Evolutionary conservation across 2,113 vertebrate genomes (phyloP).

Genomic region (Ciconia stormi): DNA sequence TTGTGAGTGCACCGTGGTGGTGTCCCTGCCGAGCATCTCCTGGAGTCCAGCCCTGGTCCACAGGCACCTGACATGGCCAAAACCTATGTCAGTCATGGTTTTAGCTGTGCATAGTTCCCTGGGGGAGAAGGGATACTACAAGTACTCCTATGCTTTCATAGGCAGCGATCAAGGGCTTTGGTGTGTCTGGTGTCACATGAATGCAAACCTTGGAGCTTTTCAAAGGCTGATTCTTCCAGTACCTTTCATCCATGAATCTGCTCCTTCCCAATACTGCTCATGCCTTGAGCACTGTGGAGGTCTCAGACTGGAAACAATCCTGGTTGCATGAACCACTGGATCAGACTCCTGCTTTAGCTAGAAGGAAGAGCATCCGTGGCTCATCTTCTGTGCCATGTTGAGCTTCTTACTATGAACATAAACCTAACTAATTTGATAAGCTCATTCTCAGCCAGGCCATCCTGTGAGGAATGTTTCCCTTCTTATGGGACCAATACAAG

Average conservation of each 20-base stretch:
- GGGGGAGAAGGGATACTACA: background rate
- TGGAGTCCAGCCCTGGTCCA: background rate
- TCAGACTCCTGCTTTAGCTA: background rate
- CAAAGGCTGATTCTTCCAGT: background rate
- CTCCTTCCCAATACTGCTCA: background rate
- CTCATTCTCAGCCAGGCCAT: background rate
- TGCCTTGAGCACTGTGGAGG: background rate
- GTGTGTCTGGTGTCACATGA: background rate
- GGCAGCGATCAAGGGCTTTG: background rate
- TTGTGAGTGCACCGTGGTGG: fast-evolving
- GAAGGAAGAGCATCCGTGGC: background rate
- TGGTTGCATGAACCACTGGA: background rate
- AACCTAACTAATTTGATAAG: background rate
- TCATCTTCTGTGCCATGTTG: background rate
- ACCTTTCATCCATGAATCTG: background rate
- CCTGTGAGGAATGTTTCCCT: background rate
- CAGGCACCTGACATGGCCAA: background rate
- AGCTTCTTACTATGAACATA: background rate
- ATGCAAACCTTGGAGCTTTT: background rate
- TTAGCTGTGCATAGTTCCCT: background rate
- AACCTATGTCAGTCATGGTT: background rate
- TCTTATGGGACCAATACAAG: background rate
- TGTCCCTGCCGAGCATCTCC: background rate
- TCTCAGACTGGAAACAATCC: background rate
- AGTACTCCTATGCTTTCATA: background rate